Evolutionary conservation across 2,113 vertebrate genomes (phyloP), one percentile per base, ranked within the genome.

Genomic region (Gasterosteus aculeatus): DNA sequence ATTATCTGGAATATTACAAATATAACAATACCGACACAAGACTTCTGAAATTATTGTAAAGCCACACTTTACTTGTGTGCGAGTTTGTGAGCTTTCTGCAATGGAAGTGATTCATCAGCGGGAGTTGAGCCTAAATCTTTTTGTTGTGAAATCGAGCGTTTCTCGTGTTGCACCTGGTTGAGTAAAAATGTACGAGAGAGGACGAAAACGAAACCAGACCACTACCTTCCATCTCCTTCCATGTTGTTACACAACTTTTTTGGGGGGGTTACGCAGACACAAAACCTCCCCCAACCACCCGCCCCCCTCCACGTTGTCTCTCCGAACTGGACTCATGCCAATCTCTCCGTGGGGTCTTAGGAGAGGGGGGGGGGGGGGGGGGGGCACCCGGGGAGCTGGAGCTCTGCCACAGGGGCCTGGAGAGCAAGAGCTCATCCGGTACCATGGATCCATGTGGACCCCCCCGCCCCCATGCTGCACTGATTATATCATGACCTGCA

Each of bases 401-500:
- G 62, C 53, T 58, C 59, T 19, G 33, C 49, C 57, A 46, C 47
- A 5, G 47, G 70, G 60, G 72, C 62, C 73, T 26, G 51, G 4
- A 44, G 71, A 47, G 16, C 14, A 54, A 49, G 63, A 31, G 16
- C 18, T 66, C 63, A 16, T 29, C n/a, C 16, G 41, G 42, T 41
- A 70, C 72, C 33, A 31, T 75, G 19, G 65, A 76, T 83, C 57
- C 59, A 51, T 53, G 65, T 62, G 69, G 71, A 68, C 67, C 82
- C 72, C 16, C 62, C 33, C 5, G 5, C 33, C 33, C 3, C 64
- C 68, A 51, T 19, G 38, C 69, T 63, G 47, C 14, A 29, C 67
- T 59, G 64, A 85, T 82, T 87, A 74, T 82, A 88, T 85, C 83
- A 86, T 86, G 82, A 86, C 85, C 81, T 83, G 86, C 61, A 88